Conservation (phyloP, 2,797 vertebrate species). For the Podargus strigoides region DNA sequence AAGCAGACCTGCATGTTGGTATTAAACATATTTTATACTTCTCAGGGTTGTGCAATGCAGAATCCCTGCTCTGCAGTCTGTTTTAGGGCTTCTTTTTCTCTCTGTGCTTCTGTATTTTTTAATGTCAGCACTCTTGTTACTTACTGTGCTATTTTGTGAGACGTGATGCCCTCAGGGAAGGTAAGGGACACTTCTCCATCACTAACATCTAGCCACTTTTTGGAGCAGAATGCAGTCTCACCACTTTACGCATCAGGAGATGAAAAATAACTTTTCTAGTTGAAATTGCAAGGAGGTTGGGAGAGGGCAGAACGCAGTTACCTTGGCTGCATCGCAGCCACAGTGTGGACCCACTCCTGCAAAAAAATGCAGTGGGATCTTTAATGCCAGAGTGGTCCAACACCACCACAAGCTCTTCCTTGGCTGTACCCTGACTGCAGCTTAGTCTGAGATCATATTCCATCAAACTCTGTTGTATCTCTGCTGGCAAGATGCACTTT, state of each 20-base stretch:
- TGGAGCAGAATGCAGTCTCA: neutral
- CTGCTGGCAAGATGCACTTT: neutral
- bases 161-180: neutral
- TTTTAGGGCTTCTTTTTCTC: neutral
- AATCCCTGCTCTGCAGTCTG: conserved; percentile 30
- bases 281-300: neutral
- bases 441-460: neutral
- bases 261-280: neutral
- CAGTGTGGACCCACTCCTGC: neutral
- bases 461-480: neutral
- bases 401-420: neutral
- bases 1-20: neutral
- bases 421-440: neutral
- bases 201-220: neutral
- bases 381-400: neutral
- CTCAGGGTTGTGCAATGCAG: conserved; percentile 25
- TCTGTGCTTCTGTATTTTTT: neutral
- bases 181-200: neutral
- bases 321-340: neutral
- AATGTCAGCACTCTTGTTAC: neutral
- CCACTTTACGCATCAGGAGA: neutral
- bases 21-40: neutral
- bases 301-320: neutral
- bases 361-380: neutral
- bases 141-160: neutral